A percentile compares a stretch with the other conserved stretches of the same genome.
Evolutionary conservation across 1,140 invertebrate genomes (phyloP).

Genomic region (Tigriopus japonicus): DNA sequence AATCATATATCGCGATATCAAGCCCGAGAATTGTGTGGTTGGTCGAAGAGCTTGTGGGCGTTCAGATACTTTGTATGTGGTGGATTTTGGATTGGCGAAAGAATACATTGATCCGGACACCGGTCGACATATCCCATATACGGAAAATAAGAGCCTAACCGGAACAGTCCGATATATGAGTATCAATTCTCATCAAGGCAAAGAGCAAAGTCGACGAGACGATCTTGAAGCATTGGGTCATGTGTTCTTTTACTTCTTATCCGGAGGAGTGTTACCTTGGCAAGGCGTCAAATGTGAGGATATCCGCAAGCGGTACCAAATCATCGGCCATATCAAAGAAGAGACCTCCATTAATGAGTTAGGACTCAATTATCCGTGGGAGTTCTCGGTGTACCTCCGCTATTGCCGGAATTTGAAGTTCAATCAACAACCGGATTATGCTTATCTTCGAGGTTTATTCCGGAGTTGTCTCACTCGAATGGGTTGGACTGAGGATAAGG

Average conservation of each 20-base stretch:
- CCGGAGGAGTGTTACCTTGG: slow-evolving; percentile 90
- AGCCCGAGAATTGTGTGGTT: slow-evolving; percentile 23
- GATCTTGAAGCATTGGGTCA: slow-evolving; percentile 38
- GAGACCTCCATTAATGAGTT: slow-evolving; percentile 36
- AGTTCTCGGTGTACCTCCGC: slow-evolving; percentile 31
- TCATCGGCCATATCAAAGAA: slow-evolving; percentile 41
- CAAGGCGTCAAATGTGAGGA: slow-evolving; percentile 63
- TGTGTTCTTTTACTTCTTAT: slow-evolving; percentile 40
- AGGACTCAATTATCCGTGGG: slow-evolving; percentile 22
- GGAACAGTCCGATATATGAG: slow-evolving; percentile 32
- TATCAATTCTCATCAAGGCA: slow-evolving; percentile 20
- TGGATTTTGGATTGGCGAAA: slow-evolving; percentile 40
- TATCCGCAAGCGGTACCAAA: slow-evolving; percentile 39
- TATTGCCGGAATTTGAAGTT: slow-evolving; percentile 8
- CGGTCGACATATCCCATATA: slow-evolving; percentile 40
- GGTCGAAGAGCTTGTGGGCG: slow-evolving; percentile 78
- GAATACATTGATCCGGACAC: slow-evolving; percentile 41
- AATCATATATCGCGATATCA: slow-evolving; percentile 22
- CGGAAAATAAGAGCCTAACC: slow-evolving; percentile 41
- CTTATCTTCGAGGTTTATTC: slow-evolving; percentile 9
- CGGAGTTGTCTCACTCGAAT: slow-evolving; percentile 1
- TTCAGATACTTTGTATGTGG: slow-evolving; percentile 96
- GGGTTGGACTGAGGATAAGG: not conserved
- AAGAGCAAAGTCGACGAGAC: slow-evolving; percentile 20
- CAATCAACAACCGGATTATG: slow-evolving; percentile 10